Evolutionary conservation across 2,113 vertebrate genomes (phyloP).

Genomic region (Grammomys surdaster): DNA sequence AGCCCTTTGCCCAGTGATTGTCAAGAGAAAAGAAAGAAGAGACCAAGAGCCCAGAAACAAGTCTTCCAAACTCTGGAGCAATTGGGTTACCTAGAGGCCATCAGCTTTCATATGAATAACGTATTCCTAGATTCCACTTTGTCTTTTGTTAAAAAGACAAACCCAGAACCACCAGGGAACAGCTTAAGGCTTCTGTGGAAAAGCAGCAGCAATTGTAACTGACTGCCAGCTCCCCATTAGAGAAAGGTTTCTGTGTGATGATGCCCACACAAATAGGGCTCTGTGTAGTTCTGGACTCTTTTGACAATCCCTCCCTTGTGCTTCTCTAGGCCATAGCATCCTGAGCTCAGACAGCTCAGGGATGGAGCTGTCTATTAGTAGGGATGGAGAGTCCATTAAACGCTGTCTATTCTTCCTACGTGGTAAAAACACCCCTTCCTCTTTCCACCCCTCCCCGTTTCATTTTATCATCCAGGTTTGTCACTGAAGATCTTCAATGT

Average conservation of each 20-base stretch:
- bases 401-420: neutral
- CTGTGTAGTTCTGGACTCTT: neutral
- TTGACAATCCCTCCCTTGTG: constrained; percentile 4
- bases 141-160: constrained; percentile 13
- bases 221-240: neutral
- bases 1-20: neutral
- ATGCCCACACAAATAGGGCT: constrained; percentile 20
- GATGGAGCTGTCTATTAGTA: neutral
- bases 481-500: neutral
- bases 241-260: neutral
- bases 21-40: neutral
- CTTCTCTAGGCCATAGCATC: neutral
- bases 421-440: neutral
- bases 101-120: neutral
- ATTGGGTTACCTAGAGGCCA: neutral
- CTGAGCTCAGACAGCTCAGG: constrained; percentile 1
- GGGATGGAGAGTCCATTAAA: neutral
- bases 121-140: neutral
- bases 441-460: neutral
- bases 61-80: neutral
- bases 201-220: neutral
- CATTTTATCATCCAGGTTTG: neutral
- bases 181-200: constrained; percentile 4
- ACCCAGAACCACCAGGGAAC: neutral
- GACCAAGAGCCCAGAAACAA: neutral